Evolutionary conservation across 2,888 invertebrate species (phyloP), one percentile per base, ranked within the genome.

Genomic region (Phasia obesa): DNA sequence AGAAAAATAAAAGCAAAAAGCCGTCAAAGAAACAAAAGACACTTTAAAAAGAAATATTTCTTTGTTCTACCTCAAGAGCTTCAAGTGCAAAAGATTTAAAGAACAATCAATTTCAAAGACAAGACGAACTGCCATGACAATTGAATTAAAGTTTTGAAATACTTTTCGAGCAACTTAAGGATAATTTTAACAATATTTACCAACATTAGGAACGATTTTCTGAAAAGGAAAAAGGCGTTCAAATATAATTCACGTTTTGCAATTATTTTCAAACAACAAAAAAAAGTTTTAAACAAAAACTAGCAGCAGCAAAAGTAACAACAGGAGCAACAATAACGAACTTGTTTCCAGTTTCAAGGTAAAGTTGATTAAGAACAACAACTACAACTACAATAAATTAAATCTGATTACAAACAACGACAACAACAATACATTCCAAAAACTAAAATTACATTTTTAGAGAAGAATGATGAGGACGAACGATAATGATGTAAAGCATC

Each of bases 181-280:
- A 59, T 55, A 77, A 77, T 73, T 81, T 49, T 23, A 62, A 57
- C 64, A 75, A 62, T 73, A 67, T 73, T 79, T 65, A 59, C 19
- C 42, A 35, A 35, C 35, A 5, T 35, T 11, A 35, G 11, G 11
- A 35, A 17, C 7, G 31, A 51, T 13, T 62, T 49, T 42, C 7
- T 15, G 1, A 47, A 17, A 23, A 59, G 11, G 35, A 47, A 62
- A 55, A 62, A 17, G 9, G 19, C 67, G 62, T 70, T 77, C 25
- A 73, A 77, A 77, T 77, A 23, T 62, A 73, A 60, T 77, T 73
- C 73, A 82, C 81, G 73, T 82, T 77, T 69, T 69, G 4, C 77
- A 77, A 77, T 77, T 74, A 73, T 65, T 70, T 70, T 42, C 23
- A 71, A 74, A 74, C 25, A 47, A 27, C 27, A 27, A 3, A 27